Evolutionary conservation across 2,797 vertebrate genomes (phyloP).

Genomic region (Allobates femoralis): DNA sequence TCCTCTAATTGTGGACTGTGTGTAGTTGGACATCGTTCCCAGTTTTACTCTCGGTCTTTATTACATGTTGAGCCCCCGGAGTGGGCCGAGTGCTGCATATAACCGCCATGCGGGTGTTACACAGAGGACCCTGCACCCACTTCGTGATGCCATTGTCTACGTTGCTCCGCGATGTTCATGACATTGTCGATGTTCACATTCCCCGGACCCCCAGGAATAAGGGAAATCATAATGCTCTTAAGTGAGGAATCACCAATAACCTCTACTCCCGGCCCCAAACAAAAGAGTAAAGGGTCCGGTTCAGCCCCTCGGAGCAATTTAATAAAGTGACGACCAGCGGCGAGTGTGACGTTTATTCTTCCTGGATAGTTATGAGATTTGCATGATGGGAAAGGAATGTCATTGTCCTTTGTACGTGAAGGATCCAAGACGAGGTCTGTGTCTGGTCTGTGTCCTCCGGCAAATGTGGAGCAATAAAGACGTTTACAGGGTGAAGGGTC

Average conservation of each 20-base stretch:
- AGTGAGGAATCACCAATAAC: background rate
- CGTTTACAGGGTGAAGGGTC: slow-evolving; percentile 13
- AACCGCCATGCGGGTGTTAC: no score
- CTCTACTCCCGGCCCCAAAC: background rate
- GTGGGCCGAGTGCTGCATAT: no score
- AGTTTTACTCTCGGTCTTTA: no score
- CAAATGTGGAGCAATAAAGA: slow-evolving; percentile 33
- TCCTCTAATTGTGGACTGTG: no score
- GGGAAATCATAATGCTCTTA: no score
- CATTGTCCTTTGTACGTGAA: slow-evolving; percentile 32
- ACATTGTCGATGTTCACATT: background rate
- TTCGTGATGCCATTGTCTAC: no score
- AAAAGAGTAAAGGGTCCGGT: background rate
- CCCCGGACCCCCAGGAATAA: no score
- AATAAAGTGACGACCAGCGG: background rate
- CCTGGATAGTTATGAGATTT: background rate
- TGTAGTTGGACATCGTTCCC: no score
- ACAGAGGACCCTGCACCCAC: no score
- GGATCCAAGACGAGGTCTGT: slow-evolving; percentile 27
- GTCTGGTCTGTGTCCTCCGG: slow-evolving; percentile 34
- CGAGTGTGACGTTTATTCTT: background rate
- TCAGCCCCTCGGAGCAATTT: background rate
- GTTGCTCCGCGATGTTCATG: no score
- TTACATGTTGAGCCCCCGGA: no score
- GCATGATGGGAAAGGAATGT: slow-evolving; percentile 35